Base-by-base conservation (phyloP, 1,140 invertebrate species). In the Conus ventricosus region DNA sequence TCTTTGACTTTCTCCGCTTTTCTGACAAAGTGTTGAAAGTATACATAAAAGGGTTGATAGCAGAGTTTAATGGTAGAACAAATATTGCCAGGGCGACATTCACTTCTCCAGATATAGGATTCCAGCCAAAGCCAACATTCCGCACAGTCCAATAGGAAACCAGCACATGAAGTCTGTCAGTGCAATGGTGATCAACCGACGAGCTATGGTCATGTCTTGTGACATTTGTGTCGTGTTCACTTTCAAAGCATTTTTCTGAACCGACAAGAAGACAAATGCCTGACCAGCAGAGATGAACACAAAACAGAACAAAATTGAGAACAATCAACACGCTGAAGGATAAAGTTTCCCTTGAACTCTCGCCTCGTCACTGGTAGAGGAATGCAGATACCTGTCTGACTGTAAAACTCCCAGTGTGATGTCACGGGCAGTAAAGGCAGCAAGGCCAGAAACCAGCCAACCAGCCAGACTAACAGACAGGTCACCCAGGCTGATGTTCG, bases 311-410 rank as follows among this genome's bases (percentile, higher is more conserved):
- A 20, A 89, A 85, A 54, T 91, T 92, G 63, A 89, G 83, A 54
- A 90, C 67, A 15, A 92, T 88, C 54, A 91, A 91, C 17, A 92
- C 57, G 15, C 81, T 75, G 54, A 86, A 80, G 88, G 71, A 84
- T 91, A 92, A 75, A 90, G 87, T 88, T 89, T 17, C 91, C 91
- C 0, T 81, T 63, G 25, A 67, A 60, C 0, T 82, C 78, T 5
- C 90, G 23, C 5, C 84, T 57, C 15, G 90, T 87, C 1, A 92
- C 84, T 20, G 91, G 91, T 0, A 92, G 80, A 23, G 91, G 88
- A 10, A 92, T 71, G 39, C 91, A 91, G 10, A 91, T 83, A n/a
- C 84, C 89, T 4, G 91, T 90, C 54, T 90, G 85, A 2, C 88
- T 85, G 55, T 53, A 83, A 53, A 53, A 57, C 51, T 83, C 20